Percentiles rank a stretch among this genome's conserved stretches.
These are phyloP conservation scores for Agrypnia vestita DNA, from an alignment of 1,140 invertebrate species.

Conservation along the genomic window DNA sequence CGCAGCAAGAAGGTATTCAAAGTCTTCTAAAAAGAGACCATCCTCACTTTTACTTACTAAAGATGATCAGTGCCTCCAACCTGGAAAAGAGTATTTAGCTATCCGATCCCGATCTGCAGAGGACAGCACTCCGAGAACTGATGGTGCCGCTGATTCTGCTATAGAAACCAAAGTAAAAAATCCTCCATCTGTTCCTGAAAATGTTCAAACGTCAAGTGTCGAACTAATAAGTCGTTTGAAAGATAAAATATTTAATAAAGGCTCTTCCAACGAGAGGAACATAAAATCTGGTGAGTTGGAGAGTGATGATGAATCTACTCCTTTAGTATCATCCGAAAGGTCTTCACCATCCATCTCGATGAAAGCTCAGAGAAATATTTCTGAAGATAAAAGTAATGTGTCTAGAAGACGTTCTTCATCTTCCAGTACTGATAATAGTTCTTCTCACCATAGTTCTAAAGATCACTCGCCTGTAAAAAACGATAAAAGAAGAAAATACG, in stretches of 20 bases:
- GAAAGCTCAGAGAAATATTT: slow-evolving; percentile 43
- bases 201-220: slow-evolving; percentile 49
- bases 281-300: slow-evolving; percentile 63
- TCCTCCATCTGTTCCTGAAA: not conserved
- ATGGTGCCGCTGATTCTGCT: slow-evolving; percentile 62
- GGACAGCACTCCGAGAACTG: slow-evolving; percentile 30
- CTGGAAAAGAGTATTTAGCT: slow-evolving; percentile 34
- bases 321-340: slow-evolving; percentile 71
- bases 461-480: slow-evolving; percentile 49
- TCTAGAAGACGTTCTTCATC: slow-evolving; percentile 19
- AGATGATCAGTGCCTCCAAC: slow-evolving; percentile 41
- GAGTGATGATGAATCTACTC: slow-evolving; percentile 79
- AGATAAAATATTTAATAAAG: slow-evolving; percentile 67
- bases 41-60: slow-evolving; percentile 63
- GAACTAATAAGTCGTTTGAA: slow-evolving; percentile 66
- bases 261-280: slow-evolving; percentile 63
- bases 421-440: slow-evolving; percentile 43
- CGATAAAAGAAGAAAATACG: slow-evolving; percentile 33
- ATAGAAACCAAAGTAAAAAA: slow-evolving; percentile 60
- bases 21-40: slow-evolving; percentile 59
- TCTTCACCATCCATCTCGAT: slow-evolving; percentile 55
- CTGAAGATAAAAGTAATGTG: slow-evolving; percentile 40
- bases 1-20: slow-evolving; percentile 38
- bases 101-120: slow-evolving; percentile 57
- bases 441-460: slow-evolving; percentile 48